These are phyloP conservation scores for Pardalotus punctatus DNA, from an alignment of 2,113 vertebrate genomes.

Conservation along the genomic window DNA sequence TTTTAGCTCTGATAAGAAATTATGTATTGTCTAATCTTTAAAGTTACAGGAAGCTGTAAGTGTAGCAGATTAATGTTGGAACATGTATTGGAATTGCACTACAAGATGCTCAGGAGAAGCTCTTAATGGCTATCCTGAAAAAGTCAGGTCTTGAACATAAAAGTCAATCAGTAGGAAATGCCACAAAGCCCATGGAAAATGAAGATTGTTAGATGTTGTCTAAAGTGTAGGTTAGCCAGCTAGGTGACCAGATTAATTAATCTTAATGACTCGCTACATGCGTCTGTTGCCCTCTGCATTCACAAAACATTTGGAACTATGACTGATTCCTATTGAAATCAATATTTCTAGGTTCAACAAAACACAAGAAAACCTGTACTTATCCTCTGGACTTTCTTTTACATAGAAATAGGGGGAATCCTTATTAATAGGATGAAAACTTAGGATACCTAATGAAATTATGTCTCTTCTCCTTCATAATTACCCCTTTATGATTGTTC, in stretches of 20 bases:
- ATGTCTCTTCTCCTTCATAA: neutral
- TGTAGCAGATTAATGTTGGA: neutral
- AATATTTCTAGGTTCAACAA: neutral
- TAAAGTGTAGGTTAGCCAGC: neutral
- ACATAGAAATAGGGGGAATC: accelerated
- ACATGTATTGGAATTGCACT: neutral
- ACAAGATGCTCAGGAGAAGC: neutral
- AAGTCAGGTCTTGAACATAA: neutral
- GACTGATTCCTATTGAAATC: neutral
- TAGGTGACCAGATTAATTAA: neutral
- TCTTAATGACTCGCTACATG: neutral
- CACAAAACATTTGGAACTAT: neutral
- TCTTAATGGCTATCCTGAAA: neutral
- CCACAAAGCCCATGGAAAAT: neutral
- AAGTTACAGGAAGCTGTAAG: neutral
- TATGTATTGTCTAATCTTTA: neutral
- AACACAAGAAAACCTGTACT: neutral
- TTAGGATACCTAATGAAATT: neutral
- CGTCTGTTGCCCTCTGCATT: neutral
- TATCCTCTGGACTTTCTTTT: neutral
- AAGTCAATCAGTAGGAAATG: neutral
- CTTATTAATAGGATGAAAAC: neutral
- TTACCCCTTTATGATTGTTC: neutral
- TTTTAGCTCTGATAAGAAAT: neutral
- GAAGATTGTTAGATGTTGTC: neutral